phyloP scores from a whole-genome alignment of 2,113 vertebrate genomes.

The Lota lota region DNA sequence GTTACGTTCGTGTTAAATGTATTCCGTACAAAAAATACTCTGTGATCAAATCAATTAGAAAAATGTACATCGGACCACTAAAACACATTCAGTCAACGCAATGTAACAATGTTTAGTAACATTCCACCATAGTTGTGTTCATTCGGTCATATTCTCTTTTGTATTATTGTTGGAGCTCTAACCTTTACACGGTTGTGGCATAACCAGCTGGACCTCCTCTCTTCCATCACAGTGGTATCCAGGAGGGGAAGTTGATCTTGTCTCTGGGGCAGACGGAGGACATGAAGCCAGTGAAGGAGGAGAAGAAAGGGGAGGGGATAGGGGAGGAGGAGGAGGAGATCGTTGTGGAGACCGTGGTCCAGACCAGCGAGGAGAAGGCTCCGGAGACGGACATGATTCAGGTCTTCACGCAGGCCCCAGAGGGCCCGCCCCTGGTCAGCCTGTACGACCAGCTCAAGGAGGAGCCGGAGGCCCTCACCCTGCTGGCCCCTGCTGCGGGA shows the following conservation, averaged over 20 bases:
- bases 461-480: conserved; percentile 87
- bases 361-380: conserved; percentile 22
- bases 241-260: conserved; percentile 88
- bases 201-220: conserved; percentile 11
- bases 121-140: too few species aligned
- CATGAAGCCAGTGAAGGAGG: conserved; percentile 65
- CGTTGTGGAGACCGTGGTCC: conserved; percentile 45
- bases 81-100: too few species aligned
- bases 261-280: conserved; percentile 92
- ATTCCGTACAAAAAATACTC: too few species aligned
- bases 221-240: conserved; percentile 81
- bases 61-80: too few species aligned
- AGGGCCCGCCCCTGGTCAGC: conserved; percentile 66
- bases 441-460: conserved; percentile 90
- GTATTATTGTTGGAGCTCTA: neutral
- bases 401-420: conserved; percentile 74
- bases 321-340: conserved; percentile 60
- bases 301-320: conserved; percentile 77
- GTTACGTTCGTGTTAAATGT: too few species aligned
- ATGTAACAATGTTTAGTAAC: too few species aligned
- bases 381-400: conserved; percentile 80
- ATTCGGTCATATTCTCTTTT: too few species aligned
- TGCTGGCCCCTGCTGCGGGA: conserved; percentile 91
- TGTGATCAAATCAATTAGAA: too few species aligned
- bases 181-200: neutral